Conservation (phyloP, 2,797 vertebrate genomes). For the Micromesistius poutassou region DNA sequence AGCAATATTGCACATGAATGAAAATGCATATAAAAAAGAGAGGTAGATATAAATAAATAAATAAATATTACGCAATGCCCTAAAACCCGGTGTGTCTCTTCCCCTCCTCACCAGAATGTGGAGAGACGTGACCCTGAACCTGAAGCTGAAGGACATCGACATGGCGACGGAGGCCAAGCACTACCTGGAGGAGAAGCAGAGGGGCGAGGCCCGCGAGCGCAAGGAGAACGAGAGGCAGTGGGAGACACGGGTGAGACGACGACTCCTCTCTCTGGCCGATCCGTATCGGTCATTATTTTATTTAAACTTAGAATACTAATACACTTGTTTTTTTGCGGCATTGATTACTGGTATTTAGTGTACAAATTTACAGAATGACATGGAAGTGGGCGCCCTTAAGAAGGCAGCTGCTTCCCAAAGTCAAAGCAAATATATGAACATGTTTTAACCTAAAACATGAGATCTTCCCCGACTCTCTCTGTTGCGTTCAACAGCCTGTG, state of each 20-base stretch:
- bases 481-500: background rate
- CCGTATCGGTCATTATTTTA: background rate
- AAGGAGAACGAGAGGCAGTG: slow-evolving; percentile 93
- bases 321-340: background rate
- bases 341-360: background rate
- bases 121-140: slow-evolving; percentile 94
- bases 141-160: slow-evolving; percentile 95
- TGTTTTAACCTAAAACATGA: background rate
- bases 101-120: slow-evolving; percentile 76
- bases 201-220: slow-evolving; percentile 92
- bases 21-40: no score
- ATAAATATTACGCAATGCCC: no score
- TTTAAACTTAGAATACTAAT: background rate
- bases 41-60: no score
- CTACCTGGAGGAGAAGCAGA: slow-evolving; percentile 90
- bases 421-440: background rate
- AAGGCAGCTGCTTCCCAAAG: background rate
- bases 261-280: background rate
- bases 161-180: slow-evolving; percentile 95
- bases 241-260: slow-evolving; percentile 89
- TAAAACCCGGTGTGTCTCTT: background rate
- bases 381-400: background rate
- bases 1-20: no score
- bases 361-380: background rate
- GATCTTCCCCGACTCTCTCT: background rate